Base-by-base conservation (phyloP, 2,888 invertebrate genomes). In the Ennomos erosarius region DNA sequence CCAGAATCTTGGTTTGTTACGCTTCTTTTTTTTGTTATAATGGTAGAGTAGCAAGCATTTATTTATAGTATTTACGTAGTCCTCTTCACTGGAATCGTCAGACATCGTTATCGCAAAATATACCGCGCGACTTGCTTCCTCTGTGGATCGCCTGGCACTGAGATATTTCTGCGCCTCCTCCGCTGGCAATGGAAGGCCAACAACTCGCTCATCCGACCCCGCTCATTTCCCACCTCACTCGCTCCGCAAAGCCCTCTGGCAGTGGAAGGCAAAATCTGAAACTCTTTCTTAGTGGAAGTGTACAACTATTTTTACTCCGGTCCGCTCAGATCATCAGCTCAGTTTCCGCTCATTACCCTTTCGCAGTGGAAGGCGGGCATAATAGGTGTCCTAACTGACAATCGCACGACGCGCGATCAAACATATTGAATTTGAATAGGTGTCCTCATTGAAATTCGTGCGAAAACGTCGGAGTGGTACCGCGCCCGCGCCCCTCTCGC, bases 1-100 rank as follows among this genome's bases (percentile, higher is more conserved):
- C 47, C 51, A 60, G 56, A 56, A 56, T 55, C 50, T 59, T 55
- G 39, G 51, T 56, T 48, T 51, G 42, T 55, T 42, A 51, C 51
- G 46, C 13, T 46, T 46, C 36, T 46, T 46, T 46, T 36, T 11
- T 11, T 46, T 16, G 16, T 16, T 16, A 16, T 16, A 16, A 16
- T 16, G 16, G 16, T 16, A 16, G 16, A 16, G 16, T 16, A 16
- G 16, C 16, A 16, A 16, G 16, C 16, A 16, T 16, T 16, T 16
- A 16, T 16, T 16, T 16, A 16, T 16, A 16, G 16, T 16, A 16
- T 16, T 16, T 16, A 16, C 16, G 16, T 16, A 16, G 16, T 16
- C 16, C 16, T 16, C 16, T 16, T 16, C 16, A 16, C 16, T 16
- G 16, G 16, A 16, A 16, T 16, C 16, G 16, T 16, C 16, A 16